These are phyloP conservation scores for Ectropis grisescens DNA, from an alignment of 1,140 invertebrate genomes.

Conservation along the genomic window DNA sequence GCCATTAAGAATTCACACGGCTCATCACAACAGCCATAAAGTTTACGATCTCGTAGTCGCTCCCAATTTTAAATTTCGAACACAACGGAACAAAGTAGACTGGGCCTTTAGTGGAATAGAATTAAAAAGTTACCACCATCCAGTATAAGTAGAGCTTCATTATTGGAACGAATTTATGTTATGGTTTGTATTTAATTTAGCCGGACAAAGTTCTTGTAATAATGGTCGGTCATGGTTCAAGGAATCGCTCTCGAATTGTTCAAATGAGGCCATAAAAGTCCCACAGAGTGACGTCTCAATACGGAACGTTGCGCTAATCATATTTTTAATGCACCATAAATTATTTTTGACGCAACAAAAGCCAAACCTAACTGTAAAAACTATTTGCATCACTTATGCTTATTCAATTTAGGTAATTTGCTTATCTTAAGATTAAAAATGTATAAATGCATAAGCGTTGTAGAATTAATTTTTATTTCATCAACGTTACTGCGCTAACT, in stretches of 20 bases:
- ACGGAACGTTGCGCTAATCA: slow-evolving; percentile 34
- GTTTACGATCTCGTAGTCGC: slow-evolving; percentile 39
- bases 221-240: slow-evolving; percentile 36
- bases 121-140: slow-evolving; percentile 7
- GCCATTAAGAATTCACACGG: slow-evolving; percentile 41
- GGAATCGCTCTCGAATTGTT: slow-evolving; percentile 39
- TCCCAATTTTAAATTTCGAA: slow-evolving; percentile 35
- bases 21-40: slow-evolving; percentile 41
- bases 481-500: no score
- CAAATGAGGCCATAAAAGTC: slow-evolving; percentile 49
- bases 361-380: slow-evolving; percentile 12
- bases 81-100: slow-evolving; percentile 27
- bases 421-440: no score
- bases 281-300: slow-evolving; percentile 44
- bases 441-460: no score
- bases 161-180: no score
- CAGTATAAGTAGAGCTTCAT: slow-evolving; percentile 8
- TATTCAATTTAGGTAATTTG: no score
- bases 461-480: no score
- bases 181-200: no score
- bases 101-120: slow-evolving; percentile 5
- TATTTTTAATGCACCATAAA: slow-evolving; percentile 50
- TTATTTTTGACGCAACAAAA: slow-evolving; percentile 19
- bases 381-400: no score
- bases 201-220: neutral